These are phyloP conservation scores for Mercenaria mercenaria DNA, from an alignment of 1,140 invertebrate genomes.

Conservation along the genomic window DNA sequence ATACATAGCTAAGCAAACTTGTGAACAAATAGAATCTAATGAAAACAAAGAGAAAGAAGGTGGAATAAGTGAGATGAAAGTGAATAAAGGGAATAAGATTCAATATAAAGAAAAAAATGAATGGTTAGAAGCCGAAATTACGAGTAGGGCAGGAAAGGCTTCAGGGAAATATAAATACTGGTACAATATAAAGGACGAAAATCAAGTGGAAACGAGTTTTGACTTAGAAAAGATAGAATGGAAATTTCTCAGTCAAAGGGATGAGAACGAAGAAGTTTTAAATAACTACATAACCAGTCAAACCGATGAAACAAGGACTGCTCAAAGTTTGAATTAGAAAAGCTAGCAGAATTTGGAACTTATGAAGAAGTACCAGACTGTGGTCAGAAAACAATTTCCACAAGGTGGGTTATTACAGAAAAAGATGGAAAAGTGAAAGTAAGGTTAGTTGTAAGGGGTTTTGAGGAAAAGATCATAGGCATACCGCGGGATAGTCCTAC, in stretches of 20 bases:
- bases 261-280: not conserved
- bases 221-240: not conserved
- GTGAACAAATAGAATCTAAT: not conserved
- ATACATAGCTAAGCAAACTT: not conserved
- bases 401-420: slow-evolving; percentile 46
- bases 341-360: slow-evolving; percentile 18
- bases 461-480: slow-evolving; percentile 58
- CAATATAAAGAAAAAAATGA: not conserved
- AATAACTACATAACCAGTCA: not conserved
- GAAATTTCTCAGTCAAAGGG: too few relatives aligned
- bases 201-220: not conserved
- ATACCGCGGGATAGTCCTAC: slow-evolving; percentile 56
- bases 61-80: not conserved
- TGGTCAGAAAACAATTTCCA: slow-evolving; percentile 36
- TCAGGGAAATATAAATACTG: not conserved
- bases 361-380: slow-evolving; percentile 40
- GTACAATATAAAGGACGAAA: not conserved
- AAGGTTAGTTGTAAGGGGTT: slow-evolving; percentile 45
- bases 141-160: not conserved
- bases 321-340: slow-evolving; percentile 51
- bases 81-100: not conserved
- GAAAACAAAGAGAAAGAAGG: not conserved
- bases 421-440: slow-evolving; percentile 40
- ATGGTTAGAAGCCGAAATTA: not conserved
- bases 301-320: not conserved